Base-by-base conservation (phyloP, 1,140 invertebrate species). In the Drosophila repletoides region DNA sequence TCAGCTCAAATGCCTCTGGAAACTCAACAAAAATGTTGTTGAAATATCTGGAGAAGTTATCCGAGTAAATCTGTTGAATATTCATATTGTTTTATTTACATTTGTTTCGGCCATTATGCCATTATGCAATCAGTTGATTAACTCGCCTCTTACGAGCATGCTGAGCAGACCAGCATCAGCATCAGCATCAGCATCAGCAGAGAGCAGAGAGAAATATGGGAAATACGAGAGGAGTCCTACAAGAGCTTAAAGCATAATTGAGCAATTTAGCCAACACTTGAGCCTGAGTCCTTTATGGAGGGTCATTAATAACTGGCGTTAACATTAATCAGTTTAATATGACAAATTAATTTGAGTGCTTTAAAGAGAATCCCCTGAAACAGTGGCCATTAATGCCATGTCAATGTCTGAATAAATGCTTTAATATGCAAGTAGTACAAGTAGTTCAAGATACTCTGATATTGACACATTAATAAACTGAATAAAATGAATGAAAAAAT, bases 261-360 rank as follows among this genome's bases (percentile, higher is more conserved):
- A 63, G 69, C 69, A 73, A 60, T 71, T 72, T 65, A 26, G 29
- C 28, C 26, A 34, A 17, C 28, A 12, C 15, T 34, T 58, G 59
- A 33, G 40, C 31, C 34, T 14, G 21, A 29, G n/a, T 21, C 68
- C 28, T 49, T 63, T 46, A 48, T 68, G 48, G 29, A n/a, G n/a
- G 28, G 29, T 31, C 74, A 84, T 81, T 70, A 84, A 81, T 81
- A 70, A 70, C 48, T 33, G 61, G 33, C 46, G 21, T 55, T 4
- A 38, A 48, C 79, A 83, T 81, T 84, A 72, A 77, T 81, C 73
- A 73, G 77, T 73, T 73, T 73, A 77, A 84, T 84, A 77, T 81
- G 51, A 64, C 73, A 72, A 84, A 81, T 84, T 84, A 73, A 81
- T 63, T 70, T 60, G 55, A 38, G 43, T 9, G 38, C 43, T 53